Percentiles rank a stretch among this genome's conserved stretches.
Conservation (phyloP, 2,888 invertebrate genomes). For the Trilocha varians region DNA sequence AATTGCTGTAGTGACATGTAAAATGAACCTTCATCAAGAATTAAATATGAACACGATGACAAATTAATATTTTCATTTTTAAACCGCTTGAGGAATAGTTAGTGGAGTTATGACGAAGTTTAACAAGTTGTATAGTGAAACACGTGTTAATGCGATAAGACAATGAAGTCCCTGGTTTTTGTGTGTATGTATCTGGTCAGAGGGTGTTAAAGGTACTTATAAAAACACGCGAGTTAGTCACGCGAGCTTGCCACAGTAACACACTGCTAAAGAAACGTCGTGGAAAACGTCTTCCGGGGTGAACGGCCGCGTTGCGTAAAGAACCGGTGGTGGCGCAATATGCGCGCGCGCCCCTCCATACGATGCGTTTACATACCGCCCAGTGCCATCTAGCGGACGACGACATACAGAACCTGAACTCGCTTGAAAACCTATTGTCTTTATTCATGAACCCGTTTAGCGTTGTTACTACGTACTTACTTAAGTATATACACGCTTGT, state of each 20-base stretch:
- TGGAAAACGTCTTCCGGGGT: slow-evolving; percentile 73
- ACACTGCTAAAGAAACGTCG: slow-evolving; percentile 66
- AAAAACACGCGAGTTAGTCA: slow-evolving; percentile 56
- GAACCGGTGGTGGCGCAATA: slow-evolving; percentile 53
- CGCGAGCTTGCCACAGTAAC: slow-evolving; percentile 64
- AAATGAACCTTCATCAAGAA: not conserved
- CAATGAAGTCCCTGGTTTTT: slow-evolving; percentile 40
- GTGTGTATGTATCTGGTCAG: slow-evolving; percentile 37
- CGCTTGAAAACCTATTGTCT: slow-evolving; percentile 1
- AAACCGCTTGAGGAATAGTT: not conserved
- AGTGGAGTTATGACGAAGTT: too few relatives aligned
- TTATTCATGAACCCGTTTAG: not conserved
- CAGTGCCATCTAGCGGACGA: slow-evolving; percentile 39
- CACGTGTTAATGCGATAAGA: slow-evolving; percentile 31
- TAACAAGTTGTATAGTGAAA: too few relatives aligned
- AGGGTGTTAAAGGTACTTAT: slow-evolving; percentile 38
- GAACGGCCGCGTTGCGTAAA: slow-evolving; percentile 70
- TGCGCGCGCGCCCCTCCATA: slow-evolving; percentile 37
- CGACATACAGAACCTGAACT: slow-evolving; percentile 15
- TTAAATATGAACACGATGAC: not conserved
- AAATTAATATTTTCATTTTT: not conserved
- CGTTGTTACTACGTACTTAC: too few relatives aligned
- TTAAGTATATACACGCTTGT: too few relatives aligned
- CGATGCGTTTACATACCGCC: slow-evolving; percentile 21
- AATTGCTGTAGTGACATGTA: not conserved